Percentiles rank a stretch among this genome's conserved stretches.
Evolutionary conservation across 2,888 invertebrate genomes (phyloP).

Genomic region (Oligia fasciuncula): DNA sequence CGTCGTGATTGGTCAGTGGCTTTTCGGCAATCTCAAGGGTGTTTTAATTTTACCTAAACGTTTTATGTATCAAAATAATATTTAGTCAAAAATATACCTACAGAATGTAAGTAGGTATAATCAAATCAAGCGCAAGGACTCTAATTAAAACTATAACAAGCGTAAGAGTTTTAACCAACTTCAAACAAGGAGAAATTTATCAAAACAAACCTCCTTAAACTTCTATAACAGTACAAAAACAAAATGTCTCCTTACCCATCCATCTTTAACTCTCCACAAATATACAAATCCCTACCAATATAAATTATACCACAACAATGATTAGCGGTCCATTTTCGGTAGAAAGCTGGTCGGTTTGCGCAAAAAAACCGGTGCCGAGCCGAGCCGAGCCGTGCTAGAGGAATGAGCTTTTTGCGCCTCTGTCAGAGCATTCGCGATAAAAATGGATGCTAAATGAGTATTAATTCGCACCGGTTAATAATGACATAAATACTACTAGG

Average conservation of each 20-base stretch:
- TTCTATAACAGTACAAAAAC: conserved; percentile 1
- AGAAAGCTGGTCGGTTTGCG: conserved; percentile 64
- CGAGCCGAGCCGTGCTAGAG: conserved; percentile 68
- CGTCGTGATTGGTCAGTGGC: conserved; percentile 75
- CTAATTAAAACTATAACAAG: neutral
- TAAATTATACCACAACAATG: conserved; percentile 62
- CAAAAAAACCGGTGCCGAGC: conserved; percentile 61
- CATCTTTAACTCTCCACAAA: neutral
- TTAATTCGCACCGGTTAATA: conserved; percentile 90
- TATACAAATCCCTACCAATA: conserved; percentile 41
- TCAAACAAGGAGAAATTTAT: neutral
- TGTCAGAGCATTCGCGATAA: conserved; percentile 82
- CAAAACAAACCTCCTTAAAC: neutral
- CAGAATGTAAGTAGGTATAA: neutral
- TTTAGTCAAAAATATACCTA: neutral
- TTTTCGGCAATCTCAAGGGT: conserved; percentile 62
- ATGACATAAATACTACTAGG: conserved; percentile 89
- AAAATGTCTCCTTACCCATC: neutral
- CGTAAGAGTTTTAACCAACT: neutral
- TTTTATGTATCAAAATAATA: conserved; percentile 28
- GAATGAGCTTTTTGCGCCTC: conserved; percentile 79
- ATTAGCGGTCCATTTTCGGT: conserved; percentile 81
- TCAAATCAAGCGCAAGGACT: neutral
- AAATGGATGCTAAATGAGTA: conserved; percentile 88
- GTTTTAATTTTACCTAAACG: conserved; percentile 60